Conservation (phyloP, 2,888 invertebrate genomes). For the Euspilapteryx auroguttella region DNA sequence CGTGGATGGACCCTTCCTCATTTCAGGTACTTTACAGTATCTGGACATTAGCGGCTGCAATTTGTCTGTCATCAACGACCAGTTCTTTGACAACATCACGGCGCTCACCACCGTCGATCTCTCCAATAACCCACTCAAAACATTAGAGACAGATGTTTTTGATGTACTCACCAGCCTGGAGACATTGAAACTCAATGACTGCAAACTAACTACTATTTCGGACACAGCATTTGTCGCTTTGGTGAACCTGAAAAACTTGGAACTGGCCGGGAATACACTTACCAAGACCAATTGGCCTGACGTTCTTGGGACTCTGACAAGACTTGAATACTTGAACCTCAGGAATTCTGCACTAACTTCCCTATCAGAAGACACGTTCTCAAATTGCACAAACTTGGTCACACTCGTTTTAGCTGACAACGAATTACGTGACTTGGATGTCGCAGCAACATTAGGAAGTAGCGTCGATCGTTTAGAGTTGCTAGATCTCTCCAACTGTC, state of each 20-base stretch:
- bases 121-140: slow-evolving; percentile 66
- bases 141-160: slow-evolving; percentile 61
- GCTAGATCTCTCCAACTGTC: slow-evolving; percentile 70
- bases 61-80: slow-evolving; percentile 56
- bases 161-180: slow-evolving; percentile 67
- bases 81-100: slow-evolving; percentile 69
- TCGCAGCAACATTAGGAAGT: slow-evolving; percentile 64
- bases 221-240: slow-evolving; percentile 60
- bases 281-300: slow-evolving; percentile 62
- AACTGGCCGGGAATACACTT: slow-evolving; percentile 63
- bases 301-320: slow-evolving; percentile 60
- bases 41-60: slow-evolving; percentile 70
- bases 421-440: slow-evolving; percentile 65
- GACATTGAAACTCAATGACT: slow-evolving; percentile 66
- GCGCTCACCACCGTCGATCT: slow-evolving; percentile 69
- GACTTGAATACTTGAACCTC: slow-evolving; percentile 67
- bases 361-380: slow-evolving; percentile 66
- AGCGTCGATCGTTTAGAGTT: slow-evolving; percentile 66
- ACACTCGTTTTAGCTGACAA: slow-evolving; percentile 67
- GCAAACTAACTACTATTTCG: slow-evolving; percentile 62
- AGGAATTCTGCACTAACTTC: slow-evolving; percentile 62
- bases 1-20: slow-evolving; percentile 67
- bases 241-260: slow-evolving; percentile 64
- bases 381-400: slow-evolving; percentile 65
- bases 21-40: slow-evolving; percentile 66